Evolutionary conservation across 1,140 invertebrate genomes (phyloP).

Genomic region (Drosophila malerkotliana): DNA sequence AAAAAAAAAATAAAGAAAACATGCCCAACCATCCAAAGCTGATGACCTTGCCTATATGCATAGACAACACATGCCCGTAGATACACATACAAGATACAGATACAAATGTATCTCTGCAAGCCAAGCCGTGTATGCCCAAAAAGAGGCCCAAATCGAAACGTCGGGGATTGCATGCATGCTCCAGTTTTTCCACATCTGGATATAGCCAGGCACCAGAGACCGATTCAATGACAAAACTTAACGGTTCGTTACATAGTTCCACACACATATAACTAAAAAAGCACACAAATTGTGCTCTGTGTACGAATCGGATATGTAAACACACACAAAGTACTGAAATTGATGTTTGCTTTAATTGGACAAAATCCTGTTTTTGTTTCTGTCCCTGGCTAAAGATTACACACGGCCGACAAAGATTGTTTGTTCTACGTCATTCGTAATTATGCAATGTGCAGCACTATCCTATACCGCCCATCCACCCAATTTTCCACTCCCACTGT

Average conservation of each 20-base stretch:
- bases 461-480: background rate
- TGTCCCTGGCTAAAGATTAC: constrained; percentile 24
- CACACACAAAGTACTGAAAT: constrained; percentile 11
- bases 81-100: constrained; percentile 14
- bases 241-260: constrained; percentile 52
- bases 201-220: constrained; percentile 30
- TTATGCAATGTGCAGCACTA: constrained; percentile 57
- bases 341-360: constrained; percentile 62
- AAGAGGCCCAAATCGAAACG: constrained; percentile 22
- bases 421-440: constrained; percentile 65
- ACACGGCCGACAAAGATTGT: constrained; percentile 16
- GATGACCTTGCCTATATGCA: constrained; percentile 45
- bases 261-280: background rate
- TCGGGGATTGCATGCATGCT: constrained; percentile 34
- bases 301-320: constrained; percentile 7
- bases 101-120: background rate
- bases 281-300: constrained; percentile 4
- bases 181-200: constrained; percentile 55
- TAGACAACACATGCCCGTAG: constrained; percentile 1
- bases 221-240: constrained; percentile 64
- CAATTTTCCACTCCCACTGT: constrained; percentile 7
- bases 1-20: constrained; percentile 6
- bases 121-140: constrained; percentile 13
- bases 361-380: constrained; percentile 47
- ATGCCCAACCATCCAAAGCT: constrained; percentile 39